These are phyloP conservation scores for Pseudomyrmex pallidus DNA, from an alignment of 1,140 invertebrate genomes.

Conservation along the genomic window DNA sequence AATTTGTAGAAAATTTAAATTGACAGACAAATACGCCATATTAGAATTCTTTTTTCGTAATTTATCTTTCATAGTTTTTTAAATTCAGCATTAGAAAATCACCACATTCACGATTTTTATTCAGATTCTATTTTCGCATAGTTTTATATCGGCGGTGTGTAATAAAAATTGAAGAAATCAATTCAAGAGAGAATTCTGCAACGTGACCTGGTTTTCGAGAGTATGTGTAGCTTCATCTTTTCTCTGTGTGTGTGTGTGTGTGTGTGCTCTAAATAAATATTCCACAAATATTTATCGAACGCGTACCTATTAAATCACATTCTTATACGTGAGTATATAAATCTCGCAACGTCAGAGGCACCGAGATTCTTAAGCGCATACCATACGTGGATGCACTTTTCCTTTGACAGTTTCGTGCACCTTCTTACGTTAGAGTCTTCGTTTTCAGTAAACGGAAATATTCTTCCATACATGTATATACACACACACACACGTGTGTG, in stretches of 20 bases:
- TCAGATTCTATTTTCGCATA: no score
- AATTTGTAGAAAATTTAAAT: no score
- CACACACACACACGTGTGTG: not conserved
- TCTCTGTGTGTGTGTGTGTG: not conserved
- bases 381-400: constrained; percentile 28
- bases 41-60: no score
- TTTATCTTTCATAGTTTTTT: no score
- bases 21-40: no score
- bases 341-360: constrained; percentile 38
- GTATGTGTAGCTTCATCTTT: constrained; percentile 9
- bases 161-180: constrained; percentile 24
- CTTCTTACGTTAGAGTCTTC: constrained; percentile 53
- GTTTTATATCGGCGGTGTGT: not conserved
- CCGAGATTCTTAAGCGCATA: constrained; percentile 58
- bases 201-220: not conserved
- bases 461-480: not conserved
- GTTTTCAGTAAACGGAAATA: constrained; percentile 60
- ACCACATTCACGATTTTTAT: no score
- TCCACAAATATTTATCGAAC: constrained; percentile 53
- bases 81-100: no score
- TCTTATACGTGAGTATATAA: constrained; percentile 35
- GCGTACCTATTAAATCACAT: constrained; percentile 53
- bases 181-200: constrained; percentile 7
- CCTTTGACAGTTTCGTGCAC: constrained; percentile 23
- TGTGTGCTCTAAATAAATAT: constrained; percentile 33